Percentiles rank a stretch among this genome's conserved stretches.
Evolutionary conservation across 2,797 vertebrate genomes (phyloP).

Genomic region (Pseudomugil tenellus): DNA sequence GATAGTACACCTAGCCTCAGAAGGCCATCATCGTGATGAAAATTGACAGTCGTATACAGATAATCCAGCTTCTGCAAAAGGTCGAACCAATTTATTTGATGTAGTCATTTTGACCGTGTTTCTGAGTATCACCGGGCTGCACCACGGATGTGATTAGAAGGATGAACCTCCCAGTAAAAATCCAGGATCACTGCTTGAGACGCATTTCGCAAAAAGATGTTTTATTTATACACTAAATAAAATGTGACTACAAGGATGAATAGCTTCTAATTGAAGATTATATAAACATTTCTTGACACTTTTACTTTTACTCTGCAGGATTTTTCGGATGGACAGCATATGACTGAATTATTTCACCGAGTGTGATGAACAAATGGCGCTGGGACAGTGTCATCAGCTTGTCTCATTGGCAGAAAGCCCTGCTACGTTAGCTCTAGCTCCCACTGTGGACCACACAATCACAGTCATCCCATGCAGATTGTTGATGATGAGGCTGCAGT

Average conservation of each 20-base stretch:
- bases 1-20: too few species aligned
- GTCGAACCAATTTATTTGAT: slow-evolving; percentile 71
- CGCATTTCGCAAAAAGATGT: slow-evolving; percentile 4
- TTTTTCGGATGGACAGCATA: slow-evolving; percentile 16
- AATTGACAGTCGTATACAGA: slow-evolving; percentile 50
- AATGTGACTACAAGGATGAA: background rate
- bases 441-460: slow-evolving; percentile 40
- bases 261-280: background rate
- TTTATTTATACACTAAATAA: slow-evolving; percentile 4
- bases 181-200: slow-evolving; percentile 7
- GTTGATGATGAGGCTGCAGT: slow-evolving; percentile 32
- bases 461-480: slow-evolving; percentile 37
- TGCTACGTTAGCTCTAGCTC: slow-evolving; percentile 45
- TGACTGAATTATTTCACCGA: slow-evolving; percentile 36
- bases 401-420: slow-evolving; percentile 35
- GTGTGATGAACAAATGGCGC: slow-evolving; percentile 29
- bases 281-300: background rate
- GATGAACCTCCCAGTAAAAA: slow-evolving; percentile 45
- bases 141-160: slow-evolving; percentile 62
- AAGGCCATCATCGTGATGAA: slow-evolving; percentile 71
- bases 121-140: slow-evolving; percentile 47
- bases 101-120: slow-evolving; percentile 54
- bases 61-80: slow-evolving; percentile 66
- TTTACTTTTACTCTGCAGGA: slow-evolving; percentile 9
- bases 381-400: slow-evolving; percentile 31